Conservation (phyloP, 30 jellyfish, hydroid and myxozoan genomes). For the Sanderia malayensis region DNA sequence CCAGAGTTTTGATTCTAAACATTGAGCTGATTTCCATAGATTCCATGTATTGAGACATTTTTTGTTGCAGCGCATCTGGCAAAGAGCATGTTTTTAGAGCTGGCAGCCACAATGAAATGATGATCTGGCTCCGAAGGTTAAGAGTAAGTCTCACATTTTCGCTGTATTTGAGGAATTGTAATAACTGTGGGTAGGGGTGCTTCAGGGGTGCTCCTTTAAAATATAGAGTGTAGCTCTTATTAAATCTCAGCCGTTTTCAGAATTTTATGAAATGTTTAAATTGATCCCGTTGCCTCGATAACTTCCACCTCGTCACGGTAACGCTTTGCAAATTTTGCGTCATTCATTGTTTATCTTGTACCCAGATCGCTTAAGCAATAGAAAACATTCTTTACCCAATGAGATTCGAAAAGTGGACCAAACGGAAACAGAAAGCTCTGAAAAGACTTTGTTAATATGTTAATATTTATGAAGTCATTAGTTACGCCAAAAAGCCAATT, state of each 20-base stretch:
- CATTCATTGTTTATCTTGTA: too few relatives aligned
- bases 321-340: too few relatives aligned
- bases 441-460: too few relatives aligned
- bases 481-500: too few relatives aligned
- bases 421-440: too few relatives aligned
- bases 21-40: not conserved
- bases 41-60: not conserved
- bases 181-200: too few relatives aligned
- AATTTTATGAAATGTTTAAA: not conserved
- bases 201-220: not conserved
- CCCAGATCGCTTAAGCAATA: too few relatives aligned
- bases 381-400: too few relatives aligned
- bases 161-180: too few relatives aligned
- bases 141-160: slow-evolving; percentile 21
- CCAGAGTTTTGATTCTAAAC: not conserved
- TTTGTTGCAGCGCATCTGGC: slow-evolving; percentile 47
- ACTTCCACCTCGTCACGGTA: not conserved
- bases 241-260: not conserved
- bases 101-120: slow-evolving; percentile 65
- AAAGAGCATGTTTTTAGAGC: slow-evolving; percentile 67
- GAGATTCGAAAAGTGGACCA: too few relatives aligned
- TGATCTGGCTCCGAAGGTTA: slow-evolving; percentile 72
- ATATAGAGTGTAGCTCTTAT: not conserved
- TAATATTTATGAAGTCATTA: too few relatives aligned
- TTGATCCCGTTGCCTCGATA: not conserved